These are phyloP conservation scores for Penelope pileata DNA, from an alignment of 2,113 vertebrate species.

Conservation along the genomic window DNA sequence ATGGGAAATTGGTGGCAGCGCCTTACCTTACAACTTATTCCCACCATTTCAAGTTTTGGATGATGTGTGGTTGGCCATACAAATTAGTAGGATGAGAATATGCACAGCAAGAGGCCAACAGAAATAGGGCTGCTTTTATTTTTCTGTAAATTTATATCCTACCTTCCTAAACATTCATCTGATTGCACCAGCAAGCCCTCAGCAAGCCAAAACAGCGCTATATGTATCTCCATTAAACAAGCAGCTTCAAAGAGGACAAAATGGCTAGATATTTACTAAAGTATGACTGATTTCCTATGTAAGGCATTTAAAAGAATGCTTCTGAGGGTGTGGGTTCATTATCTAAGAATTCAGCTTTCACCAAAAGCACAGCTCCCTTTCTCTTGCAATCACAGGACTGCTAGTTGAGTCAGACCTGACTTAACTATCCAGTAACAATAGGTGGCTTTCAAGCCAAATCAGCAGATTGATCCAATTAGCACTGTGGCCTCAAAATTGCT, in stretches of 20 bases:
- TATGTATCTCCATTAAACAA: neutral
- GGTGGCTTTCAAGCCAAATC: neutral
- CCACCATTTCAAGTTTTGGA: neutral
- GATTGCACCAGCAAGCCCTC: neutral
- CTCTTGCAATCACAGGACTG: neutral
- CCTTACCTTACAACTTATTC: neutral
- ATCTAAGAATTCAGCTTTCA: neutral
- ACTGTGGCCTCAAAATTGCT: neutral
- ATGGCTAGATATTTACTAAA: neutral
- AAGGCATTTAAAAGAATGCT: neutral
- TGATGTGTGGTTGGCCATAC: accelerated
- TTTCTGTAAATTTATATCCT: neutral
- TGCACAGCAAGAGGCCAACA: neutral
- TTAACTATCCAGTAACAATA: neutral
- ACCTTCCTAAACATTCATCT: neutral
- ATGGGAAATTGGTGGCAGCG: neutral
- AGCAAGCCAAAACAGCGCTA: neutral
- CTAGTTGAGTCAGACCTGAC: neutral
- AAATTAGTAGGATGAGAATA: neutral
- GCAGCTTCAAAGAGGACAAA: neutral
- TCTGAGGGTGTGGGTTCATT: neutral
- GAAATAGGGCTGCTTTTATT: neutral
- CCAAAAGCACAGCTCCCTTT: neutral
- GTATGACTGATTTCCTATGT: neutral
- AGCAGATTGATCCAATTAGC: neutral